phyloP scores from a whole-genome alignment of 2,113 vertebrate species.

The Archocentrus centrarchus region DNA sequence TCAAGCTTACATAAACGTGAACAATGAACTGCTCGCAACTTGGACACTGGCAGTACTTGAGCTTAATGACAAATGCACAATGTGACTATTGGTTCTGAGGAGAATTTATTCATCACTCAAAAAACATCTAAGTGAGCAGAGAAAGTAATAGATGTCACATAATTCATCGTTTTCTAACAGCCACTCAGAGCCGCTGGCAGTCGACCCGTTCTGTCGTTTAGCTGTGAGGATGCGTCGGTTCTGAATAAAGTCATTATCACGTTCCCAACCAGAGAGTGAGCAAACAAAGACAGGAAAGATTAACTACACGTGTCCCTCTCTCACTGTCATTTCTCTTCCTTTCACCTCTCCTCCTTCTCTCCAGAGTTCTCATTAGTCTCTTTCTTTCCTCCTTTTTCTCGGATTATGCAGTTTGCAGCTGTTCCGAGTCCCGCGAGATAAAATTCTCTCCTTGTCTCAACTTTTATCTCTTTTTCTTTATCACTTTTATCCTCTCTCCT shows the following conservation, averaged over 20 bases:
- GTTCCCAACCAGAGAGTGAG: neutral
- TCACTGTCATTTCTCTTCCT: slow-evolving; percentile 7
- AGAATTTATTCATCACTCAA: neutral
- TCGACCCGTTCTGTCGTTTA: neutral
- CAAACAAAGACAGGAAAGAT: slow-evolving; percentile 14
- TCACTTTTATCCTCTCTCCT: neutral
- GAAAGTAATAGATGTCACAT: neutral
- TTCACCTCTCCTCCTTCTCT: neutral
- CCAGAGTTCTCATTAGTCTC: neutral
- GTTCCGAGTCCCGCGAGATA: slow-evolving; percentile 38
- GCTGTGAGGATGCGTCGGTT: neutral
- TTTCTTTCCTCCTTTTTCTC: neutral
- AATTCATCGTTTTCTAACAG: slow-evolving; percentile 1
- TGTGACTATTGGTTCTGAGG: neutral
- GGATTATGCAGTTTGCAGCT: slow-evolving; percentile 55
- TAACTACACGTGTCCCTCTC: neutral
- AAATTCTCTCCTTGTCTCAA: neutral
- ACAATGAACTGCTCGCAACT: neutral
- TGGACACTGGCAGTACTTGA: neutral
- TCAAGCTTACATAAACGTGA: neutral
- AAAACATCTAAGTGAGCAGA: neutral
- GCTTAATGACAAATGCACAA: neutral
- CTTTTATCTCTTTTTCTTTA: neutral
- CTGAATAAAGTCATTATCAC: slow-evolving; percentile 3
- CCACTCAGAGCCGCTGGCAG: neutral